A percentile compares a stretch with the other conserved stretches of the same genome.
phyloP scores from a whole-genome alignment of 2,113 vertebrate genomes.

The Proteles cristata region DNA sequence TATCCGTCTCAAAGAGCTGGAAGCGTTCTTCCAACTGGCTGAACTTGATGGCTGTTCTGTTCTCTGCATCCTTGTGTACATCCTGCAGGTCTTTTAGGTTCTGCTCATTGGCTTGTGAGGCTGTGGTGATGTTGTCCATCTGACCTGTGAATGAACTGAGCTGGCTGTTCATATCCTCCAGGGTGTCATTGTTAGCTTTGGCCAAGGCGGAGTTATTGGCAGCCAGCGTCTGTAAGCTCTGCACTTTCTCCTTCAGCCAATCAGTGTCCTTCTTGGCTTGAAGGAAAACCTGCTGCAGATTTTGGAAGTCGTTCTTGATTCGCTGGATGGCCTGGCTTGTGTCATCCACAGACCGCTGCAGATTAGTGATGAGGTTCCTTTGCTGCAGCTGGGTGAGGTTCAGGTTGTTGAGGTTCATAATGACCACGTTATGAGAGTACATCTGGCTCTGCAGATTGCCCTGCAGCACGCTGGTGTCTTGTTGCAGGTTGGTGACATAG shows the following conservation, averaged over 20 bases:
- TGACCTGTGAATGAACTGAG: constrained; percentile 90
- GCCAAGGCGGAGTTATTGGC: constrained; percentile 92
- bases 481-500: constrained; percentile 91
- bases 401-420: constrained; percentile 92
- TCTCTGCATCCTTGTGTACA: constrained; percentile 91
- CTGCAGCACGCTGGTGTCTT: constrained; percentile 92
- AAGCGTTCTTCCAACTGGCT: constrained; percentile 91
- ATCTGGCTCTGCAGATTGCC: constrained; percentile 91
- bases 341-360: constrained; percentile 94
- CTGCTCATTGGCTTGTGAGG: constrained; percentile 92
- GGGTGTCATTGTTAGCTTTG: constrained; percentile 93
- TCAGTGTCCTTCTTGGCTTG: constrained; percentile 92
- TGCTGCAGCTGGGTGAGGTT: constrained; percentile 96
- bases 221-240: constrained; percentile 91
- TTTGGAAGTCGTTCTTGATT: constrained; percentile 94
- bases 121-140: constrained; percentile 93
- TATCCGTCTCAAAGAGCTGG: constrained; percentile 91
- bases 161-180: constrained; percentile 94
- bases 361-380: constrained; percentile 88
- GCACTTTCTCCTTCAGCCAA: constrained; percentile 94
- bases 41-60: constrained; percentile 91
- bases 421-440: constrained; percentile 89
- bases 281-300: constrained; percentile 91
- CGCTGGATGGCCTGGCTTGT: constrained; percentile 92
- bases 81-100: constrained; percentile 94